Evolutionary conservation across 2,888 invertebrate species (phyloP), one percentile per base, ranked within the genome.

Genomic region (Prosopocoilus inquinatus): DNA sequence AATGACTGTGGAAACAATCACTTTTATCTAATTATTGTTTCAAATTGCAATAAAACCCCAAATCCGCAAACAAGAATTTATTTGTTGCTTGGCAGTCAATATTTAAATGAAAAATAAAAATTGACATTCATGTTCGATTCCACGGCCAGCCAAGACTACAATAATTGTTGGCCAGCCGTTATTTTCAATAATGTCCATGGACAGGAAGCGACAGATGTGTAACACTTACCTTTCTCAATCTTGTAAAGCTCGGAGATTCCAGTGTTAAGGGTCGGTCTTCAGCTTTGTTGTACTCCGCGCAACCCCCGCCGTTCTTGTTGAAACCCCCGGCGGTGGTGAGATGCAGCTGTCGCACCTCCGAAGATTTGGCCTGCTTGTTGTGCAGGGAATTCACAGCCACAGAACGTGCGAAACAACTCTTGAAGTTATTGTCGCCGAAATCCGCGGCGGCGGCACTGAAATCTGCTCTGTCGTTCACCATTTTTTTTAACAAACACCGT

Each of bases 391-490:
- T 75, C 55, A 76, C 73, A 32, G 69, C 75, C 63, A 75, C 67
- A 13, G 75, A 75, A 43, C 75, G 72, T 35, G 76, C 75, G 55
- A 76, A 76, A 67, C 71, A 74, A 67, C 76, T 75, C 61, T 75
- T 75, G 63, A 69, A 75, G 61, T 67, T 67, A 48, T 64, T 63
- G 57, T 70, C 72, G 51, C 69, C 72, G 45, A 70, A 67, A 65
- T 69, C 70, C 51, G 66, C 64, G 20, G 20, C 20, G 60, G 66
- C 64, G 20, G 20, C 20, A 61, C 65, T 63, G 45, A 67, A 61
- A 61, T 72, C 71, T 50, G 65, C 66, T 50, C 64, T 62, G 53
- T 68, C 68, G 62, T 63, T 69, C 50, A 63, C 59, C 69, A 69
- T 68, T 50, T 49, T 66, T 28, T 43, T 36, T 3, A n/a, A n/a